Evolutionary conservation across 2,888 invertebrate genomes (phyloP), one percentile per base, ranked within the genome.

Genomic region (Agrypnus murinus): DNA sequence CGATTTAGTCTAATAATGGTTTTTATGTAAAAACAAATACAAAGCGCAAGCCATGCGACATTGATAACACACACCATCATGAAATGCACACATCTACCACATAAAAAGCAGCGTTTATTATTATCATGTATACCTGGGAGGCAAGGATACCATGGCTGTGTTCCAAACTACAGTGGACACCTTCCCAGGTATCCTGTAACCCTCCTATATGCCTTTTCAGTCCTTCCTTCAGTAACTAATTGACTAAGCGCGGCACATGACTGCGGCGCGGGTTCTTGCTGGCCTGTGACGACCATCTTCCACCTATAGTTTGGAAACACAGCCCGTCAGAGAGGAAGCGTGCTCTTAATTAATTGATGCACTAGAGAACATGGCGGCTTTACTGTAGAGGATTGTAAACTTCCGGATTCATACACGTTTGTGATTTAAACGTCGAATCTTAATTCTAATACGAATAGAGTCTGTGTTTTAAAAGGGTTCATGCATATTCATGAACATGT

Each of bases 71-170:
- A n/a, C n/a, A n/a, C n/a, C n/a, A n/a, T n/a, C n/a, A n/a, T n/a
- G n/a, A n/a, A n/a, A n/a, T n/a, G n/a, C n/a, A n/a, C n/a, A n/a
- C n/a, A n/a, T n/a, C n/a, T n/a, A n/a, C n/a, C 25, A 25, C 25
- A 25, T 25, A 25, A 25, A 38, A 58, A 65, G 68, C 58, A 62
- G 66, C 69, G 25, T 25, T 25, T 71, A 25, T 25, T 77, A 81
- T n/a, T n/a, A n/a, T n/a, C n/a, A n/a, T n/a, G n/a, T n/a, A 87
- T 89, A 89, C 88, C 89, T 89, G 87, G 88, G 88, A 87, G 88
- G 88, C 86, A 88, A 87, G 88, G 88, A 89, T 87, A 89, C 89
- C 88, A 89, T 89, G 88, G 88, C 88, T 88, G 88, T 88, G 88
- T 88, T 88, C 87, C 88, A 86, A 88, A 88, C 87, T 87, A 87